phyloP scores from a whole-genome alignment of 1,140 invertebrate genomes.

The Micrasema minimum region DNA sequence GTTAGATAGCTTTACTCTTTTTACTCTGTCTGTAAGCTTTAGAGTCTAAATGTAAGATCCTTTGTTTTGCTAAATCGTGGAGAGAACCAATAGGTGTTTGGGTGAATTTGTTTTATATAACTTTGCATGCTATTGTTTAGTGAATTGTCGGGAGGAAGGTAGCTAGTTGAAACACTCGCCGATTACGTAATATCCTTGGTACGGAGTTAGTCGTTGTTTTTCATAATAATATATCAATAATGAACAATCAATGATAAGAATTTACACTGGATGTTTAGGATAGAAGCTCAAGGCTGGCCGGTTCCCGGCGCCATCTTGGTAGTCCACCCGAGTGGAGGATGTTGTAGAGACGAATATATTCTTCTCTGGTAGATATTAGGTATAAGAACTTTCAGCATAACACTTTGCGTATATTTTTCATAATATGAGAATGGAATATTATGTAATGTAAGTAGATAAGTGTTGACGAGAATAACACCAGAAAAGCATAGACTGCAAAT shows the following conservation, averaged over 20 bases:
- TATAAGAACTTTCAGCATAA: slow-evolving; percentile 3
- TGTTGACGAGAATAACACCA: slow-evolving; percentile 17
- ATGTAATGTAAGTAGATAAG: not conserved
- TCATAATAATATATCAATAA: slow-evolving; percentile 43
- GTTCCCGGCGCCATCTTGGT: not conserved
- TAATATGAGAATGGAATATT: not conserved
- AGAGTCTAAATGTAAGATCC: slow-evolving; percentile 47
- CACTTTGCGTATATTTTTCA: not conserved
- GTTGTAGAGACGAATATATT: not conserved
- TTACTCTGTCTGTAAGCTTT: slow-evolving; percentile 54
- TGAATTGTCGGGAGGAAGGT: slow-evolving; percentile 26
- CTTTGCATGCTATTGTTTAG: slow-evolving; percentile 50
- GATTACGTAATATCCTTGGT: slow-evolving; percentile 16
- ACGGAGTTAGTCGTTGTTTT: slow-evolving; percentile 26
- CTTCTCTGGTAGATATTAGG: not conserved
- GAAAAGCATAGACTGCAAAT: slow-evolving; percentile 36
- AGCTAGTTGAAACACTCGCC: slow-evolving; percentile 18
- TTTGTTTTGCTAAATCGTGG: not conserved
- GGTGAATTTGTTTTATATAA: slow-evolving; percentile 16
- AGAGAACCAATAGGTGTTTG: no score
- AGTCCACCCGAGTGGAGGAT: no score
- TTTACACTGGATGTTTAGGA: slow-evolving; percentile 53
- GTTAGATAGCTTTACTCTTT: slow-evolving; percentile 55
- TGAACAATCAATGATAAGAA: slow-evolving; percentile 52
- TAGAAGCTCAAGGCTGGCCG: slow-evolving; percentile 46